Evolutionary conservation across 2,113 vertebrate species (phyloP), one percentile per base, ranked within the genome.

Genomic region (Corvus moneduloides): DNA sequence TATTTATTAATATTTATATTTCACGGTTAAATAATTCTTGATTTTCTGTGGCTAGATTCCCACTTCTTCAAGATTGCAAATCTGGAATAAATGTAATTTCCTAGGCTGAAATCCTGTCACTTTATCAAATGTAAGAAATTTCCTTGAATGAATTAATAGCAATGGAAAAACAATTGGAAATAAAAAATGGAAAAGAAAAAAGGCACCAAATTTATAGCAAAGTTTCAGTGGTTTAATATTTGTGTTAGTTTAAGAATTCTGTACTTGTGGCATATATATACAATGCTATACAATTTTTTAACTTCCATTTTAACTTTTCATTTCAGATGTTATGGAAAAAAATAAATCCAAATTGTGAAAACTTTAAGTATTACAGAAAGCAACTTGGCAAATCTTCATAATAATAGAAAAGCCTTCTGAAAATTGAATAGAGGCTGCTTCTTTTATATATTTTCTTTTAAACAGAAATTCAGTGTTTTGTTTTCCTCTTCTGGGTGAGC

Each of bases 171-270:
- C 2, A 62, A 33, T 18, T 3, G 9, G 5, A 64, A 73, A 56
- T 16, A 16, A n/a, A 79, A 59, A 82, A 73, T 7, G 3, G 12
- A 1, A 6, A 5, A 28, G 5, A 20, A 48, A 39, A 17, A 15
- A 21, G 9, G 10, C 0, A 0, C 3, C 13, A 5, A 43, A 72
- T 27, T 81, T 55, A 43, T 20, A 54, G 2, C 6, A 15, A 82
- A 37, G 3, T 67, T 58, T 44, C 17, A 32, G 10, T 41, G 7
- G 3, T 23, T 72, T 59, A 51, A 51, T 30, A 19, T 51, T 86
- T 64, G 3, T 68, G 16, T 39, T 17, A 43, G 2, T 68, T 64
- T 51, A 58, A 28, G 24, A 72, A 75, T 83, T 93, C n/a, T 49
- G 4, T 7, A 13, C 35, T 33, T 86, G 7, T 68, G 9, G 37